Percentiles rank a stretch among this genome's conserved stretches.
phyloP scores from a whole-genome alignment of 1,140 invertebrate species.

The Achatina immaculata region DNA sequence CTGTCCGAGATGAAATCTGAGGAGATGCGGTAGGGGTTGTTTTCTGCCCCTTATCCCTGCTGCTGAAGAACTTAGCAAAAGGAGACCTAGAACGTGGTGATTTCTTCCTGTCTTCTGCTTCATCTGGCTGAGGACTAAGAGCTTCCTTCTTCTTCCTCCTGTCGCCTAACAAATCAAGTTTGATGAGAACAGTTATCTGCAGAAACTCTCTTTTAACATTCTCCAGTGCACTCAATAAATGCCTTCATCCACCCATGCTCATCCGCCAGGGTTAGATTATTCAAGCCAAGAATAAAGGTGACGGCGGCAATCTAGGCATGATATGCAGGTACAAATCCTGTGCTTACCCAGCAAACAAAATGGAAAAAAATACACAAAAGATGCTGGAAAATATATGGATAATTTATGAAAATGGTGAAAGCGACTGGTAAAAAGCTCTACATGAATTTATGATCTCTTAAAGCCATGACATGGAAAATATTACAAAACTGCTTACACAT shows the following conservation, averaged over 20 bases:
- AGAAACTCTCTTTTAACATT: not conserved
- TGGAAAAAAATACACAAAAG: not conserved
- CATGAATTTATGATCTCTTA: not conserved
- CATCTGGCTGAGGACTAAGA: not conserved
- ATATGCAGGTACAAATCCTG: not conserved
- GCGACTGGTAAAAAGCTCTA: not conserved
- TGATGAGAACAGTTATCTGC: not conserved
- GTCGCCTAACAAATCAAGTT: slow-evolving; percentile 34
- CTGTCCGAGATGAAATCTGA: not conserved
- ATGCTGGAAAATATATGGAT: not conserved
- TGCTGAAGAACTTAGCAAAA: slow-evolving; percentile 60
- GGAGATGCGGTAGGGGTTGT: not conserved
- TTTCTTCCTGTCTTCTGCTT: slow-evolving; percentile 41
- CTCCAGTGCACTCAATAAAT: slow-evolving; percentile 1
- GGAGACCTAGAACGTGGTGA: slow-evolving; percentile 61
- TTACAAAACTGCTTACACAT: too few relatives aligned
- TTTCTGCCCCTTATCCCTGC: slow-evolving; percentile 41
- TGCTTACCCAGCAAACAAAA: not conserved
- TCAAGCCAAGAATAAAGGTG: slow-evolving; percentile 7
- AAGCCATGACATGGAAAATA: slow-evolving; percentile 19
- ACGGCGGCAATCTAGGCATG: not conserved
- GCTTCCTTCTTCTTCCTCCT: slow-evolving; percentile 20
- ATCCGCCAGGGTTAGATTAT: slow-evolving; percentile 2
- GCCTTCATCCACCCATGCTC: slow-evolving; percentile 23
- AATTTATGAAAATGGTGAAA: not conserved